Conservation (phyloP, 2,797 vertebrate genomes). For the Zenarchopterus dispar region DNA sequence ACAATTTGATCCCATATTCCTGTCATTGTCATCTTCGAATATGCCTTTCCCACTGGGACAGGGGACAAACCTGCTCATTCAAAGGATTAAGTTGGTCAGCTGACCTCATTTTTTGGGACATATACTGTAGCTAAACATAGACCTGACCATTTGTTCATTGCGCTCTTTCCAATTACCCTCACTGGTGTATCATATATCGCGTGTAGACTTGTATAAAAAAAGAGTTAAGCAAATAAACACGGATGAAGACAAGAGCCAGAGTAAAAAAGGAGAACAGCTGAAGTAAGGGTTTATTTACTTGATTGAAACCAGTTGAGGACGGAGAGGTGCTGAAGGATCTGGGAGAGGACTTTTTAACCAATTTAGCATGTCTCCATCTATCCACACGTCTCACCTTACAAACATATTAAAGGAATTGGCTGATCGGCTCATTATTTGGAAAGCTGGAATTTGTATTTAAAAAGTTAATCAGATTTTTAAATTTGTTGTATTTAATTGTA, state of each 20-base stretch:
- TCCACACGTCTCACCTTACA: slow-evolving; percentile 48
- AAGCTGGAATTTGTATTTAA: slow-evolving; percentile 3
- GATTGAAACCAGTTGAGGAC: slow-evolving; percentile 68
- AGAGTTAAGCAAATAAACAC: slow-evolving; percentile 9
- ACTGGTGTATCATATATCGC: slow-evolving; percentile 5
- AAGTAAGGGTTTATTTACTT: slow-evolving; percentile 30
- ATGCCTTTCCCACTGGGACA: too few relatives aligned
- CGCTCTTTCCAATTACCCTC: too few relatives aligned
- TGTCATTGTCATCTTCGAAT: too few relatives aligned
- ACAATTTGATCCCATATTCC: too few relatives aligned
- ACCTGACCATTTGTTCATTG: too few relatives aligned
- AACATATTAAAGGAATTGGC: slow-evolving; percentile 18
- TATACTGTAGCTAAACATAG: too few relatives aligned
- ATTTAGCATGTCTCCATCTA: slow-evolving; percentile 55
- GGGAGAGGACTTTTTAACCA: slow-evolving; percentile 67
- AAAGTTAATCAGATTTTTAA: background rate
- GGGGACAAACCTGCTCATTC: too few relatives aligned
- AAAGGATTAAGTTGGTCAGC: too few relatives aligned
- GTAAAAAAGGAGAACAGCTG: slow-evolving; percentile 28
- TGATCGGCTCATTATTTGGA: slow-evolving; percentile 28
- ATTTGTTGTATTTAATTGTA: background rate
- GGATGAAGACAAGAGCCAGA: slow-evolving; percentile 7
- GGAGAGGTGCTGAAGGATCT: slow-evolving; percentile 57
- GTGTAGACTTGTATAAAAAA: slow-evolving; percentile 12
- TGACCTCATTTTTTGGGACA: too few relatives aligned